phyloP scores from a whole-genome alignment of 2,113 vertebrate species.

The Etheostoma spectabile region DNA sequence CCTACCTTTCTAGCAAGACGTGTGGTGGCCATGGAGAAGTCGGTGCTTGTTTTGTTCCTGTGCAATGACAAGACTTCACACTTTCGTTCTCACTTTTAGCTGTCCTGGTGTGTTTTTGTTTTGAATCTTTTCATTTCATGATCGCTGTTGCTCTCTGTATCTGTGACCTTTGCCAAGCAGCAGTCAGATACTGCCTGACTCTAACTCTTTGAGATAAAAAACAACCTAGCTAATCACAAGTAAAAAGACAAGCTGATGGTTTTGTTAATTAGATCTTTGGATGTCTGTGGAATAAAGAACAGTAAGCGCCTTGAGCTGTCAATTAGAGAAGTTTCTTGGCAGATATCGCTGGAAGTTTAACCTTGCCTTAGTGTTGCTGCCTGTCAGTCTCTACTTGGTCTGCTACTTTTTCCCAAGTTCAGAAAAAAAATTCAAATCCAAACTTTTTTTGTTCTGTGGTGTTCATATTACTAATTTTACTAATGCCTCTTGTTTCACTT shows the following conservation, averaged over 20 bases:
- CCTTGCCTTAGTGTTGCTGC: slow-evolving; percentile 32
- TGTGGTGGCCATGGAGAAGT: background rate
- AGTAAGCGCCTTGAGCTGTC: slow-evolving; percentile 46
- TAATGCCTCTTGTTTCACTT: background rate
- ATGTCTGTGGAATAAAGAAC: slow-evolving; percentile 54
- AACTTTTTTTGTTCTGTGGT: slow-evolving; percentile 12
- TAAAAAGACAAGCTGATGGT: slow-evolving; percentile 62
- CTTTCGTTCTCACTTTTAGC: slow-evolving; percentile 34
- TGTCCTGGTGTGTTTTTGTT: slow-evolving; percentile 10
- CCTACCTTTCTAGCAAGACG: background rate
- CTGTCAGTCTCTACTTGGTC: background rate
- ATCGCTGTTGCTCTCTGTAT: slow-evolving; percentile 23
- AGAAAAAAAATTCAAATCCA: slow-evolving; percentile 21
- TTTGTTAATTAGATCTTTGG: slow-evolving; percentile 69
- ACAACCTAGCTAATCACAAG: slow-evolving; percentile 34
- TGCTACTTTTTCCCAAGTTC: slow-evolving; percentile 1
- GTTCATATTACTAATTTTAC: background rate
- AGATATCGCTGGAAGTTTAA: slow-evolving; percentile 41
- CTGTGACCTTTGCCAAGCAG: slow-evolving; percentile 62
- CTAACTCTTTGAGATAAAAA: slow-evolving; percentile 53
- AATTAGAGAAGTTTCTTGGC: slow-evolving; percentile 48
- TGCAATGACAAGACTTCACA: slow-evolving; percentile 2
- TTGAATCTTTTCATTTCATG: slow-evolving; percentile 24
- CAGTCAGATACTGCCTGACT: slow-evolving; percentile 47
- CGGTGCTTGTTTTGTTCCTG: background rate